Conservation (phyloP, 2,797 vertebrate genomes). For the Poecilia picta region DNA sequence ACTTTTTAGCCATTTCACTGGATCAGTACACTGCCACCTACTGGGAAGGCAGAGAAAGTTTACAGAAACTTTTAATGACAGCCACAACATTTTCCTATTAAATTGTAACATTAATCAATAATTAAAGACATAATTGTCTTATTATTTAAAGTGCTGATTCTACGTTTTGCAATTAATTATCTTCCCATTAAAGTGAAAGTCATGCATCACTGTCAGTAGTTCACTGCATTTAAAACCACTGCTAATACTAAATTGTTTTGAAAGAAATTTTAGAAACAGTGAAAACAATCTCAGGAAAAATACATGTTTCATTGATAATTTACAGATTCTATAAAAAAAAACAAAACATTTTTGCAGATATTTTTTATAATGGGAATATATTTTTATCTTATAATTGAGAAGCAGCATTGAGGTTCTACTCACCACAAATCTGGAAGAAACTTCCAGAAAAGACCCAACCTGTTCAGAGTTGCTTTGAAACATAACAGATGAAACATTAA, state of each 20-base stretch:
- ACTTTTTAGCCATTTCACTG: background rate
- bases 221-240: background rate
- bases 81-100: background rate
- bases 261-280: background rate
- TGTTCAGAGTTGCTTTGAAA: too few species aligned
- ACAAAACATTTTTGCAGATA: background rate
- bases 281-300: too few species aligned
- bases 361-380: background rate
- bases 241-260: background rate
- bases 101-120: background rate
- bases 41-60: background rate
- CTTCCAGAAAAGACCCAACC: too few species aligned
- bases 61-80: background rate
- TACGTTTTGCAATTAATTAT: background rate
- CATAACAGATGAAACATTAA: too few species aligned
- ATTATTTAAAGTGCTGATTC: background rate
- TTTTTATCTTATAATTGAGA: background rate
- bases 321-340: background rate
- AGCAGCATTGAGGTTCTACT: too few species aligned
- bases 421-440: too few species aligned
- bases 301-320: background rate
- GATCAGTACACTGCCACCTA: background rate
- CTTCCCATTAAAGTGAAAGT: background rate
- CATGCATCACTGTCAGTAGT: background rate
- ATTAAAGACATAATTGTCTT: background rate